phyloP scores from a whole-genome alignment of 2,113 vertebrate species.

The Balaeniceps rex region DNA sequence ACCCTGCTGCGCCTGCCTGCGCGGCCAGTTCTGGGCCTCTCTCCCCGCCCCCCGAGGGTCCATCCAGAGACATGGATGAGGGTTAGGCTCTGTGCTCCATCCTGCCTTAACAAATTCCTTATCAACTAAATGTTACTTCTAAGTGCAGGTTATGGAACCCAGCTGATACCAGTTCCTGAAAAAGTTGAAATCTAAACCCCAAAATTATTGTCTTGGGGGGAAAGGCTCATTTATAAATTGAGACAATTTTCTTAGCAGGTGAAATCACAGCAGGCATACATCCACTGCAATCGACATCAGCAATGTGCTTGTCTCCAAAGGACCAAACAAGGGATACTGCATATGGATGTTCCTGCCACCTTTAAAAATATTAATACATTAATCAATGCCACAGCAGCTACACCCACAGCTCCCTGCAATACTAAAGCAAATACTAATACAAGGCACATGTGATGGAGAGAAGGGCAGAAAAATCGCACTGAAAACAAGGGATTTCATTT shows the following conservation, averaged over 20 bases:
- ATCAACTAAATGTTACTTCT: neutral
- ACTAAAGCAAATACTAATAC: neutral
- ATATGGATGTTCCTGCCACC: neutral
- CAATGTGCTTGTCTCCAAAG: rapidly evolving
- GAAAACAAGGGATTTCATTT: neutral
- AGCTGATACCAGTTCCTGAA: neutral
- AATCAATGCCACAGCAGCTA: neutral
- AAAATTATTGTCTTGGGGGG: neutral
- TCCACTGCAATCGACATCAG: neutral
- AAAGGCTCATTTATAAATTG: neutral
- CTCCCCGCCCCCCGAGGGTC: neutral
- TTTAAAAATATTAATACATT: neutral
- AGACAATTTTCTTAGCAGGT: neutral
- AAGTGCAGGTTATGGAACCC: neutral
- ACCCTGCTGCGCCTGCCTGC: neutral
- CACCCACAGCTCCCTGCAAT: neutral
- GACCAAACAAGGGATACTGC: neutral
- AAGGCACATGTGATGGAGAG: rapidly evolving
- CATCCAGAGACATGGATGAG: neutral
- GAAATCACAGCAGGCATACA: neutral
- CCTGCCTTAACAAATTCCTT: neutral
- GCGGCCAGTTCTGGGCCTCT: neutral
- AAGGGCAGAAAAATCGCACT: neutral
- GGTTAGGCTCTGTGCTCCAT: neutral
- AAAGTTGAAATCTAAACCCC: neutral